These are phyloP conservation scores for Prosopocoilus inquinatus DNA, from an alignment of 2,888 invertebrate species.

Conservation along the genomic window DNA sequence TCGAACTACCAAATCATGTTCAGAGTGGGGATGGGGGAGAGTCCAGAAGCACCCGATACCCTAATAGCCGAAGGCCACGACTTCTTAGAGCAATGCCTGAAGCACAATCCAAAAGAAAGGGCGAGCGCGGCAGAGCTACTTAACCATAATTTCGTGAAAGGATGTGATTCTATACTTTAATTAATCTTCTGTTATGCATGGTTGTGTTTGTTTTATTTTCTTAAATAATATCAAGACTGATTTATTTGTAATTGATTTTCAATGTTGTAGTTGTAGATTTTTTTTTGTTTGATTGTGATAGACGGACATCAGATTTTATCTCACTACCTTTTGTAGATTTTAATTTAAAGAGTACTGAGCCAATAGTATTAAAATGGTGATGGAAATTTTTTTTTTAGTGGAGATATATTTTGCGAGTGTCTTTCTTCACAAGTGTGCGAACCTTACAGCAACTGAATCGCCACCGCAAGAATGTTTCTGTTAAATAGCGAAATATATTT, in stretches of 20 bases:
- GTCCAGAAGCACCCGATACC: conserved; percentile 70
- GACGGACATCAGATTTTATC: background rate
- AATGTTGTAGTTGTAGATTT: background rate
- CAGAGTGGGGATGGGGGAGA: conserved; percentile 90
- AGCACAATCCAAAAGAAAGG: conserved; percentile 75
- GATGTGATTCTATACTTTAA: conserved; percentile 43
- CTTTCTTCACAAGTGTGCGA: no score
- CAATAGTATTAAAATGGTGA: no score
- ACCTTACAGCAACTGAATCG: no score
- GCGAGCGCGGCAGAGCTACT: conserved; percentile 69
- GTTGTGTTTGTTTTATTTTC: background rate
- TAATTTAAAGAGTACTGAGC: no score
- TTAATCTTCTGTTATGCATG: conserved; percentile 5
- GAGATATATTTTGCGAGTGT: no score
- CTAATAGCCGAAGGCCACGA: conserved; percentile 81
- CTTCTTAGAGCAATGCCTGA: conserved; percentile 76
- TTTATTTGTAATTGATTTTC: background rate
- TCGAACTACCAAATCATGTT: conserved; percentile 95
- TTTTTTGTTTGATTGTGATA: background rate
- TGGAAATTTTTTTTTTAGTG: no score
- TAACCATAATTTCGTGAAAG: conserved; percentile 75
- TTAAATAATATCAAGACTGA: conserved; percentile 1
- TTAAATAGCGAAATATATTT: no score
- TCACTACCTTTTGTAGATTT: no score
- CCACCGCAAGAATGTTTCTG: no score